Evolutionary conservation across 2,113 vertebrate species (phyloP).

Genomic region (Paramormyrops kingsleyae): DNA sequence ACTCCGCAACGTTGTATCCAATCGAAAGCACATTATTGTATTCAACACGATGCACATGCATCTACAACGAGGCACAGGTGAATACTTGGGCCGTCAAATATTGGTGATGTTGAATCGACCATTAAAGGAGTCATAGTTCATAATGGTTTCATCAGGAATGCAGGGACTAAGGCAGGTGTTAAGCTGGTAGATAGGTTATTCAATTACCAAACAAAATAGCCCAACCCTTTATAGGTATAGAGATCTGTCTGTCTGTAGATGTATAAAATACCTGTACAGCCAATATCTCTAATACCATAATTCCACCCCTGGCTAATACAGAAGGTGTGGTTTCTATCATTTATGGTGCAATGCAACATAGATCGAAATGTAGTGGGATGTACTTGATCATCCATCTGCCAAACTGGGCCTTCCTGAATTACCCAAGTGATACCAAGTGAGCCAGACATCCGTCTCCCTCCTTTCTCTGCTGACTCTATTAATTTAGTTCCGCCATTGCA

Average conservation of each 20-base stretch:
- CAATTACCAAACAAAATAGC: not conserved
- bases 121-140: not conserved
- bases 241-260: not conserved
- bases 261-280: not conserved
- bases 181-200: not conserved
- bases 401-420: not conserved
- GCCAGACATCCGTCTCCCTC: not conserved
- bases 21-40: not conserved
- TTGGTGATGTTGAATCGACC: not conserved
- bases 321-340: not conserved
- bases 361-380: not conserved
- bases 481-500: not conserved
- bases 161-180: not conserved
- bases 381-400: not conserved
- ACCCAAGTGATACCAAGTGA: not conserved
- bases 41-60: not conserved
- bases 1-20: not conserved
- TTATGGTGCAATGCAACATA: not conserved
- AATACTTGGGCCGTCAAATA: not conserved
- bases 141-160: not conserved
- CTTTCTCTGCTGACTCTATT: conserved; percentile 3
- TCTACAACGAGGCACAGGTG: not conserved
- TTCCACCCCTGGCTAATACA: not conserved
- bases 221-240: not conserved
- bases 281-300: not conserved